Evolutionary conservation across 2,888 invertebrate species (phyloP).

Genomic region (Callyntrura guangdongensis): DNA sequence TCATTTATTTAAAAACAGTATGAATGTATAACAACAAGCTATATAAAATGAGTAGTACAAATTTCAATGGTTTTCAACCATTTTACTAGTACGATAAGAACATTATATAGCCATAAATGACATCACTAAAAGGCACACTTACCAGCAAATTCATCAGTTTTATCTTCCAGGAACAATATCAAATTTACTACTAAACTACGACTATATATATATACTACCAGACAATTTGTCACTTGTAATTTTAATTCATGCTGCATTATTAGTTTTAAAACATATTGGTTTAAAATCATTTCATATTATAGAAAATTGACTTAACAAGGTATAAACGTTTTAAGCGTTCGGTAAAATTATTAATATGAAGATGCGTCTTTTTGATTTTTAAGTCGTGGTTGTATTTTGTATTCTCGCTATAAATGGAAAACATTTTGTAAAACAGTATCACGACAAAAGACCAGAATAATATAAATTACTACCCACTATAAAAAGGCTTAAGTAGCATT

Average conservation of each 20-base stretch:
- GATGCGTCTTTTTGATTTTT: not conserved
- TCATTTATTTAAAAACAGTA: constrained; percentile 3
- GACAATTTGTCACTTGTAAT: too few species aligned
- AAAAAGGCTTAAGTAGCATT: not conserved
- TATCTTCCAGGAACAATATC: too few species aligned
- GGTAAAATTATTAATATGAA: not conserved
- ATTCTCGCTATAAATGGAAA: too few species aligned
- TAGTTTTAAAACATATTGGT: not conserved
- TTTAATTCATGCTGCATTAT: too few species aligned
- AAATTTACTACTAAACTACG: too few species aligned
- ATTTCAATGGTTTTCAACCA: not conserved
- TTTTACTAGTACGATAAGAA: not conserved
- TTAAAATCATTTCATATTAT: too few species aligned
- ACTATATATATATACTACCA: too few species aligned
- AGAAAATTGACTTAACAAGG: too few species aligned
- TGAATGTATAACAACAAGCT: not conserved
- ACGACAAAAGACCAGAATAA: constrained; percentile 72
- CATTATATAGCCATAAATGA: not conserved
- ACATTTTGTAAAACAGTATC: constrained; percentile 45
- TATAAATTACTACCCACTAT: constrained; percentile 12
- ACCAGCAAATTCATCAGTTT: not conserved
- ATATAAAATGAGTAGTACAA: constrained; percentile 29
- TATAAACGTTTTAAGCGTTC: too few species aligned
- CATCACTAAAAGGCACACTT: constrained; percentile 10
- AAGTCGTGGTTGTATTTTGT: too few species aligned